Evolutionary conservation across 2,888 invertebrate genomes (phyloP).

Genomic region (Andricus curvator): DNA sequence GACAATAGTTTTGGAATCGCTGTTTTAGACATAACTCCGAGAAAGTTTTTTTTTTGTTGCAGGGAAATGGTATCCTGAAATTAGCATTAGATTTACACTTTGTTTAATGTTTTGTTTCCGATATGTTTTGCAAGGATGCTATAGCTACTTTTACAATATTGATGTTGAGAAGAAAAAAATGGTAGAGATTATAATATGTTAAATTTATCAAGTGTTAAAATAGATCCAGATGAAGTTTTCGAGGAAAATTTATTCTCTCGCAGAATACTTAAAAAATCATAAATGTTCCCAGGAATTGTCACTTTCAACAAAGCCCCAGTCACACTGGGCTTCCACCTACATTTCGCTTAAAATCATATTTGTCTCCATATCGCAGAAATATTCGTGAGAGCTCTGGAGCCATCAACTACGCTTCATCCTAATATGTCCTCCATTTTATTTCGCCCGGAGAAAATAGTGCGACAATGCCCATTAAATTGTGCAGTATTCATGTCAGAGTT

Average conservation of each 20-base stretch:
- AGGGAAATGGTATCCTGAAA: too few species aligned
- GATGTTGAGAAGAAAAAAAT: too few species aligned
- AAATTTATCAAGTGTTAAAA: too few species aligned
- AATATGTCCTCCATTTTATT: conserved; percentile 34
- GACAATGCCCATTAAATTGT: conserved; percentile 38
- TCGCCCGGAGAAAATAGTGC: conserved; percentile 26
- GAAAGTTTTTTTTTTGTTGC: too few species aligned
- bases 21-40: too few species aligned
- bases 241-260: neutral
- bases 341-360: conserved; percentile 23
- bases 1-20: too few species aligned
- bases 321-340: neutral
- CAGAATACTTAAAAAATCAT: conserved; percentile 8
- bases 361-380: conserved; percentile 16
- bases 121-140: too few species aligned
- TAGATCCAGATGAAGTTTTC: too few species aligned
- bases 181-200: too few species aligned
- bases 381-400: conserved; percentile 25
- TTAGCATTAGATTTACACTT: too few species aligned
- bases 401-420: conserved; percentile 32
- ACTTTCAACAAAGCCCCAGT: conserved; percentile 3
- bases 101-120: too few species aligned
- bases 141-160: too few species aligned
- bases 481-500: conserved; percentile 28
- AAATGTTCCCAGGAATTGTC: conserved; percentile 19